These are phyloP conservation scores for Sussaba pulchella DNA, from an alignment of 2,888 invertebrate species.

Conservation along the genomic window DNA sequence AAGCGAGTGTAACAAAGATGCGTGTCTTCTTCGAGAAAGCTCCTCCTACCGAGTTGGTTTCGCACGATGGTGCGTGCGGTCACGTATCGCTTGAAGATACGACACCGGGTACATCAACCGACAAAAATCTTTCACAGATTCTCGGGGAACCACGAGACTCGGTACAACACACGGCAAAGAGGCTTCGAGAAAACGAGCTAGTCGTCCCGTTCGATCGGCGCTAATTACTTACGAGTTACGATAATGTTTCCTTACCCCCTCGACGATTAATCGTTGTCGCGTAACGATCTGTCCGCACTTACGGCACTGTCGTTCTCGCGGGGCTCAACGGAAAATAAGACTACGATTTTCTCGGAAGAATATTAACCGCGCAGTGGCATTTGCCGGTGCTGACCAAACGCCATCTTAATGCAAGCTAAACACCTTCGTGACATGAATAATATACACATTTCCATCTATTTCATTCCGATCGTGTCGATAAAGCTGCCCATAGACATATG, in stretches of 20 bases:
- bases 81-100: conserved; percentile 69
- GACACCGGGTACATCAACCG: conserved; percentile 68
- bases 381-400: too few species aligned
- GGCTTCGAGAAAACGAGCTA: conserved; percentile 27
- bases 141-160: neutral
- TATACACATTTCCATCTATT: too few species aligned
- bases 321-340: conserved; percentile 18
- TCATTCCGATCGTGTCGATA: too few species aligned
- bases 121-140: conserved; percentile 66
- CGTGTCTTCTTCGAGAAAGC: conserved; percentile 68
- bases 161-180: neutral
- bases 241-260: conserved; percentile 59
- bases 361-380: neutral
- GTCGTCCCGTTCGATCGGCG: conserved; percentile 55
- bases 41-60: conserved; percentile 78
- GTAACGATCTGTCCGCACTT: conserved; percentile 35
- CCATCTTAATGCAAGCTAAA: too few species aligned
- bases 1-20: conserved; percentile 72
- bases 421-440: too few species aligned
- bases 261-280: conserved; percentile 60
- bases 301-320: neutral
- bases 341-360: conserved; percentile 18
- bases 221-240: conserved; percentile 70
- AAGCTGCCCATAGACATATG: too few species aligned
- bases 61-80: conserved; percentile 74